phyloP scores from a whole-genome alignment of 92 coral and sea anemone species.

The Umimayanthus kanabou region DNA sequence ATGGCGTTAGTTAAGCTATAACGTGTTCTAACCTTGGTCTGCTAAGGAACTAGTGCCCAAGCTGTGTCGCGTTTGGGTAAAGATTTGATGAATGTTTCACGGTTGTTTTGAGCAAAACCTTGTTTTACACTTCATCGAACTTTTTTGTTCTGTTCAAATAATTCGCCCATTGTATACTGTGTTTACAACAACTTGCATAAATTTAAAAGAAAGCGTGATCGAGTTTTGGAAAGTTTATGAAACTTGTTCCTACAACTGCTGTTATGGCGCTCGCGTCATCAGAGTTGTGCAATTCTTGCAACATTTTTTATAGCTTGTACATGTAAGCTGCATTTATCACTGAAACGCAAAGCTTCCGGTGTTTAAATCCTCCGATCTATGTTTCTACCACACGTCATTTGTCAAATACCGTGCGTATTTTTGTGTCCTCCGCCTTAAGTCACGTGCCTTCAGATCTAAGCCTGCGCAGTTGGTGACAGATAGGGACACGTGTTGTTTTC shows the following conservation, averaged over 20 bases:
- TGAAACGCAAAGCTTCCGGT: conserved; percentile 70
- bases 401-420: conserved; percentile 65
- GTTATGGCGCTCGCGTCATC: background rate
- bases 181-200: conserved; percentile 67
- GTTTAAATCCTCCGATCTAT: conserved; percentile 44
- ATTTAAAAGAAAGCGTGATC: conserved; percentile 25
- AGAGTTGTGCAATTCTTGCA: conserved; percentile 18
- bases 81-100: conserved; percentile 1
- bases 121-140: conserved; percentile 54
- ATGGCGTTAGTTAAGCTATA: conserved; percentile 21
- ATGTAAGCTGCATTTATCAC: conserved; percentile 45
- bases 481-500: conserved; percentile 41
- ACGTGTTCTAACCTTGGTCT: background rate
- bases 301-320: background rate
- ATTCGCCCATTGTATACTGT: conserved; percentile 53
- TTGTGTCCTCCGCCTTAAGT: conserved; percentile 64
- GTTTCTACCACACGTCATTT: conserved; percentile 48
- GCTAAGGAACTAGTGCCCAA: background rate
- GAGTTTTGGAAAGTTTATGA: conserved; percentile 23
- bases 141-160: conserved; percentile 59
- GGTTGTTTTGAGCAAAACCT: conserved; percentile 6
- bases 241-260: conserved; percentile 2
- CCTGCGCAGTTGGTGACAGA: conserved; percentile 57
- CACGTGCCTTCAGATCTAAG: conserved; percentile 60
- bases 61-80: background rate